Evolutionary conservation across 2,113 vertebrate genomes (phyloP).

Genomic region (Forbesichthys papilliferus): DNA sequence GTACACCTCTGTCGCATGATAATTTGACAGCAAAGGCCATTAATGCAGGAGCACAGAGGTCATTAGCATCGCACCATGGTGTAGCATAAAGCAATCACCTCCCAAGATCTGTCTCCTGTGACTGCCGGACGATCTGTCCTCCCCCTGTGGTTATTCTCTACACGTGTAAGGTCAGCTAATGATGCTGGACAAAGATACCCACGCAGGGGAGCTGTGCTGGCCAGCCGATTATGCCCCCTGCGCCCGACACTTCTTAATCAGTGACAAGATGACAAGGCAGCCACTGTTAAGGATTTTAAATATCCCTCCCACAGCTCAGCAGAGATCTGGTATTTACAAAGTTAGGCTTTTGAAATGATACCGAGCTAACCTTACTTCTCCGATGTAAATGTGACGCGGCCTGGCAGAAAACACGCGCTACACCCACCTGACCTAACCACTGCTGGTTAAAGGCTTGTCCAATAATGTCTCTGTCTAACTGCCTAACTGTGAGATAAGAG

Average conservation of each 20-base stretch:
- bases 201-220: conserved; percentile 60
- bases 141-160: conserved; percentile 64
- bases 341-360: conserved; percentile 14
- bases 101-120: conserved; percentile 68
- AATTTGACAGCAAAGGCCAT: conserved; percentile 75
- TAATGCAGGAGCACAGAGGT: conserved; percentile 82
- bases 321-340: conserved; percentile 30
- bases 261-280: conserved; percentile 59
- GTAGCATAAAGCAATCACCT: conserved; percentile 78
- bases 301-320: conserved; percentile 55
- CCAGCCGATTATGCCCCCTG: conserved; percentile 60
- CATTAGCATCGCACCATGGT: conserved; percentile 79
- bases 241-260: conserved; percentile 70
- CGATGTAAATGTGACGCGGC: conserved; percentile 13
- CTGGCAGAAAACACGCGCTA: conserved; percentile 7
- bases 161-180: conserved; percentile 77
- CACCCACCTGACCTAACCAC: too few species aligned
- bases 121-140: conserved; percentile 67
- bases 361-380: conserved; percentile 38
- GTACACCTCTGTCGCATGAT: conserved; percentile 66
- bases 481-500: too few species aligned
- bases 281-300: conserved; percentile 68
- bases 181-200: conserved; percentile 73
- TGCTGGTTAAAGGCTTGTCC: too few species aligned
- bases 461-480: too few species aligned